Conservation (phyloP, 2,113 vertebrate genomes). For the Chinchilla lanigera region DNA sequence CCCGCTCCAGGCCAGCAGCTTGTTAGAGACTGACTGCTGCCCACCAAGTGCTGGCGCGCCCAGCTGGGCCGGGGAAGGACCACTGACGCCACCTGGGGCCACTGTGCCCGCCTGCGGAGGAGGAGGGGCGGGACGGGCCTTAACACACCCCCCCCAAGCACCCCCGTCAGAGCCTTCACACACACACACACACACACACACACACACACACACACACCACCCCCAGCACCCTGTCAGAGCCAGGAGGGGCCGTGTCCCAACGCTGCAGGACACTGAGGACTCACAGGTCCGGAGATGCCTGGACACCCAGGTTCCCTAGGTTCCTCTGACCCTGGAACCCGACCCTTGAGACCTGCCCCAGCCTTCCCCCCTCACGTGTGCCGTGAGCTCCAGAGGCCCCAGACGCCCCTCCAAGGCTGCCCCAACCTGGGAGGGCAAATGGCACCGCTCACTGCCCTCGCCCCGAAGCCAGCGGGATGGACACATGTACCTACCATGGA, state of each 20-base stretch:
- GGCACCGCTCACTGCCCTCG: accelerated
- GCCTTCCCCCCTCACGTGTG: not conserved
- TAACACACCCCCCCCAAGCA: too few relatives aligned
- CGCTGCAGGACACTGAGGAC: not conserved
- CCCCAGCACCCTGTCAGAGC: accelerated
- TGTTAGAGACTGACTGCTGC: constrained; percentile 91
- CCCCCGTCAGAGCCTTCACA: accelerated
- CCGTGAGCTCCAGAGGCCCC: accelerated
- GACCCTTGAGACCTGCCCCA: accelerated
- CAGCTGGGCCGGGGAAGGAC: constrained; percentile 81
- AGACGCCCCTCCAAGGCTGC: accelerated
- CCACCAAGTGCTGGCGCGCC: constrained; percentile 79
- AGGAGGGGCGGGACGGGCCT: not conserved
- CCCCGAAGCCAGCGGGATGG: not conserved
- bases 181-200: too few relatives aligned
- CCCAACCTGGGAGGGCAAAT: accelerated
- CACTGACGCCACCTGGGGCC: constrained; percentile 81
- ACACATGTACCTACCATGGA: constrained; percentile 76
- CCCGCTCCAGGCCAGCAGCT: constrained; percentile 94
- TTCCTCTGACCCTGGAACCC: too few relatives aligned
- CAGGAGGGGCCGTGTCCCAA: not conserved
- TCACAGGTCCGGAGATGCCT: not conserved
- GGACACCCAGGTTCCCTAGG: too few relatives aligned
- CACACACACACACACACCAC: too few relatives aligned
- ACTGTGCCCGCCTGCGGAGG: constrained; percentile 66